A percentile compares a stretch with the other conserved stretches of the same genome.
phyloP scores from a whole-genome alignment of 2,797 vertebrate genomes.

The Chromis chromis region DNA sequence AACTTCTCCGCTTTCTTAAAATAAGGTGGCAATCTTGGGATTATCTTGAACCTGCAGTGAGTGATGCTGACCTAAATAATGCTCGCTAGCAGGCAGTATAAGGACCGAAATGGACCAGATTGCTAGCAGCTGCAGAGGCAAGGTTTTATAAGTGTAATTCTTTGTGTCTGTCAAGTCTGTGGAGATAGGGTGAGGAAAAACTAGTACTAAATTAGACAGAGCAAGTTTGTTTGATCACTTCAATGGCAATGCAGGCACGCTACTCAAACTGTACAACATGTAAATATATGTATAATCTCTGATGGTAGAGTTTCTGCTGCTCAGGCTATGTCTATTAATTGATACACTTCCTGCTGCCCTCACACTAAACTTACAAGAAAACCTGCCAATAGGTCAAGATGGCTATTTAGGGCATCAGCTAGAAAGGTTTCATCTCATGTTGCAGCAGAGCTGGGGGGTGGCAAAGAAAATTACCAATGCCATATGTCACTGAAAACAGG shows the following conservation, averaged over 20 bases:
- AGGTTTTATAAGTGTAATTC: conserved; percentile 33
- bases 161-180: conserved; percentile 10
- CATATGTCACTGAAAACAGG: conserved; percentile 49
- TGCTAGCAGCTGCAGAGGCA: conserved; percentile 59
- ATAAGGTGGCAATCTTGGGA: conserved; percentile 86
- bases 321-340: conserved; percentile 5
- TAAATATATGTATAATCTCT: background rate
- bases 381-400: conserved; percentile 42
- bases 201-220: background rate
- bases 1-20: conserved; percentile 85
- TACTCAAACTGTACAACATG: background rate
- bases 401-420: conserved; percentile 19
- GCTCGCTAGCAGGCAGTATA: conserved; percentile 55
- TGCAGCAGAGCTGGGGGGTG: conserved; percentile 23
- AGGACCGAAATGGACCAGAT: conserved; percentile 59
- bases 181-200: background rate
- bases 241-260: background rate
- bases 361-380: conserved; percentile 31
- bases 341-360: background rate
- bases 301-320: conserved; percentile 3
- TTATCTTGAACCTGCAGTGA: conserved; percentile 80
- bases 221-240: background rate
- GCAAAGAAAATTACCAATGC: conserved; percentile 38
- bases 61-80: conserved; percentile 82
- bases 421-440: conserved; percentile 33